These are phyloP conservation scores for Zele albiditarsus DNA, from an alignment of 2,888 invertebrate species.

Conservation along the genomic window DNA sequence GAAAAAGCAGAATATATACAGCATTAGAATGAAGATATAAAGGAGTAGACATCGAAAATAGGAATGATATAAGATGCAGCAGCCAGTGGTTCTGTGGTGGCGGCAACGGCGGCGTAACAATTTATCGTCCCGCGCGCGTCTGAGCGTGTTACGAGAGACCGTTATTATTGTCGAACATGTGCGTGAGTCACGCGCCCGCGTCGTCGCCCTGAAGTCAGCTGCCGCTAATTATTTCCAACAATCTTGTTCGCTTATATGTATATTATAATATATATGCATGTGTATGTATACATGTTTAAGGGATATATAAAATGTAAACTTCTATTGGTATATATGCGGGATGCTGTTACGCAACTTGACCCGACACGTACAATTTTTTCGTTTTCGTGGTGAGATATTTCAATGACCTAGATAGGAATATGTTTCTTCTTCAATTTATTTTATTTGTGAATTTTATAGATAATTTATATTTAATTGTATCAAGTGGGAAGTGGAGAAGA, in stretches of 20 bases:
- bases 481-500: not conserved
- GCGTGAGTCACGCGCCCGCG: conserved; percentile 45
- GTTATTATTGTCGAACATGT: conserved; percentile 40
- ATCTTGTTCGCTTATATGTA: conserved; percentile 37
- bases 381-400: not conserved
- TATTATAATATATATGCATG: not conserved
- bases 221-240: conserved; percentile 51
- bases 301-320: not conserved
- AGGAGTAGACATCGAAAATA: conserved; percentile 41
- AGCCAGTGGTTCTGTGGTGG: conserved; percentile 6
- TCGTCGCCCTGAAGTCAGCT: conserved; percentile 46
- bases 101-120: conserved; percentile 35
- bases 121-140: conserved; percentile 37
- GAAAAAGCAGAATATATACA: not conserved
- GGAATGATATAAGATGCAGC: conserved; percentile 40
- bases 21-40: conserved; percentile 12
- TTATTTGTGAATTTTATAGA: not conserved
- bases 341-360: conserved; percentile 1
- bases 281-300: not conserved
- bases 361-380: not conserved
- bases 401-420: not conserved
- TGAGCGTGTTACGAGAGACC: conserved; percentile 33
- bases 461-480: not conserved
- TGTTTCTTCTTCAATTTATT: not conserved
- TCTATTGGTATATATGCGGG: not conserved